These are phyloP conservation scores for Heliconius ismenius DNA, from an alignment of 2,888 invertebrate species.

Conservation along the genomic window DNA sequence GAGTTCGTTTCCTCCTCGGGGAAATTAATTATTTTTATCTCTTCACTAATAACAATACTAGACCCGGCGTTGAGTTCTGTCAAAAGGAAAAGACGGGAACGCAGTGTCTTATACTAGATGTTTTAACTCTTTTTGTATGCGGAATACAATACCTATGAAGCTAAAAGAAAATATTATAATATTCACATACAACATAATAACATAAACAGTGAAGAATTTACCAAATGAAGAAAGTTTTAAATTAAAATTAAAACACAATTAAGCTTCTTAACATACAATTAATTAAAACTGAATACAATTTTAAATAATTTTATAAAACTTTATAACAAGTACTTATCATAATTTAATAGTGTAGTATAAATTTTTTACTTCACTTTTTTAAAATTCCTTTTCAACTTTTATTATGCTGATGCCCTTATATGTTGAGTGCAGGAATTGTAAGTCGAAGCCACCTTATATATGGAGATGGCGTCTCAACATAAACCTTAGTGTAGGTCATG, in stretches of 20 bases:
- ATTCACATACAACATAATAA: background rate
- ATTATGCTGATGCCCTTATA: slow-evolving; percentile 34
- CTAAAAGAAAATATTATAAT: no score
- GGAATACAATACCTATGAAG: no score
- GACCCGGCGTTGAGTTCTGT: no score
- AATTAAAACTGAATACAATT: slow-evolving; percentile 4
- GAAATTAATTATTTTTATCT: no score
- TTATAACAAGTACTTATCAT: background rate
- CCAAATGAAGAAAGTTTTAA: background rate
- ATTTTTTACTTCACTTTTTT: background rate
- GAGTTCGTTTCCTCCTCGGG: no score
- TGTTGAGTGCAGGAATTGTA: slow-evolving; percentile 27
- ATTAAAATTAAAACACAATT: background rate
- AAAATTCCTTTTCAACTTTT: slow-evolving; percentile 27
- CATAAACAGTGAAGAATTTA: background rate
- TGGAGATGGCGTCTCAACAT: slow-evolving; percentile 25
- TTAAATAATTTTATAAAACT: background rate
- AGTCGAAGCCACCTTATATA: slow-evolving; percentile 19
- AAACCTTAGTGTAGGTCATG: slow-evolving; percentile 39
- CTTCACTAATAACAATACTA: no score
- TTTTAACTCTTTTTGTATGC: no score
- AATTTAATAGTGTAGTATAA: slow-evolving; percentile 4
- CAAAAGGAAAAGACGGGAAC: no score
- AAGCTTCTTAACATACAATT: background rate
- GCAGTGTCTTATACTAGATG: no score